Conservation (phyloP, 2,797 vertebrate genomes). For the Streptopelia turtur region DNA sequence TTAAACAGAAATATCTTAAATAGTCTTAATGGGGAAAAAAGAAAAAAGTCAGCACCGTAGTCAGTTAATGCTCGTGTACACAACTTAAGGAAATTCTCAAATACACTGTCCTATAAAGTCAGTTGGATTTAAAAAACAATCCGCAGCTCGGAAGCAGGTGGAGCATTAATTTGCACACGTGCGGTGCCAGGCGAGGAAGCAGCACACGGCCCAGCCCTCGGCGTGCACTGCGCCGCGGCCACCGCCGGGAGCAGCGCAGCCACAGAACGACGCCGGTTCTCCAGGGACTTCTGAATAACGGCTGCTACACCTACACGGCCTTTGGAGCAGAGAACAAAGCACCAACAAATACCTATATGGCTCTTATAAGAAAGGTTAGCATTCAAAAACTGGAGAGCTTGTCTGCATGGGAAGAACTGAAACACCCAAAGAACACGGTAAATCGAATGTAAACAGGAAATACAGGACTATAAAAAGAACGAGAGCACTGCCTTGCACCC, state of each 20-base stretch:
- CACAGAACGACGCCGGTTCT: background rate
- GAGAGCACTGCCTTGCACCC: background rate
- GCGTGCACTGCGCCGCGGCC: no score
- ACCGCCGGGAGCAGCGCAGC: no score
- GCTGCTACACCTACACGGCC: background rate
- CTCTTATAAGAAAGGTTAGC: background rate
- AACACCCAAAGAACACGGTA: background rate
- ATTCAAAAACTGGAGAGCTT: background rate
- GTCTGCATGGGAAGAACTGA: background rate
- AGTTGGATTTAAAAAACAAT: background rate
- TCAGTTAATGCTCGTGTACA: background rate
- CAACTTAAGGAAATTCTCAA: background rate
- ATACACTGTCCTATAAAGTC: background rate
- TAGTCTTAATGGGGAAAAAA: background rate
- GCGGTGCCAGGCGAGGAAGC: background rate
- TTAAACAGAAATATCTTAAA: background rate
- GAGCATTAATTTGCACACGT: background rate
- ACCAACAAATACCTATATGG: background rate
- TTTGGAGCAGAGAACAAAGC: background rate
- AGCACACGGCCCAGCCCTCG: no score
- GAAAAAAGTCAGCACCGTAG: background rate
- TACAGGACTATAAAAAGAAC: background rate
- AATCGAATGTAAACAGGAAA: conserved; percentile 21
- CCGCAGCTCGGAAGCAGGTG: background rate
- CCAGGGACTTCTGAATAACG: background rate